Conservation (phyloP, 2,797 vertebrate genomes). For the Bovichtus variegatus region DNA sequence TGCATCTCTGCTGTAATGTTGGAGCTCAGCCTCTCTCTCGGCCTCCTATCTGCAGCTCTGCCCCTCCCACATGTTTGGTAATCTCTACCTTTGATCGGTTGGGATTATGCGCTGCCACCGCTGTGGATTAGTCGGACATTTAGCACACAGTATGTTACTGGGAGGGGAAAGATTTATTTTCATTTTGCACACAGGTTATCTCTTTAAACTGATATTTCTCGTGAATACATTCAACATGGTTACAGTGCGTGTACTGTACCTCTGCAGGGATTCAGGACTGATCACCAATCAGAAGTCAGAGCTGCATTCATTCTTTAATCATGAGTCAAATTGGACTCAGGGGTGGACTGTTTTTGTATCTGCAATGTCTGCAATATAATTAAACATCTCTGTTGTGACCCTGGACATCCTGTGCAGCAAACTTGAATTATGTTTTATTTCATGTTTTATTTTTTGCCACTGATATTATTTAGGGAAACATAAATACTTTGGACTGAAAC, state of each 20-base stretch:
- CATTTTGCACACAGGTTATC: slow-evolving; percentile 23
- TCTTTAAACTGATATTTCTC: slow-evolving; percentile 29
- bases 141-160: slow-evolving; percentile 41
- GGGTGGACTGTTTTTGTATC: not conserved
- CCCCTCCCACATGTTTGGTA: slow-evolving; percentile 74
- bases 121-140: slow-evolving; percentile 79
- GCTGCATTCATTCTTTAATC: not conserved
- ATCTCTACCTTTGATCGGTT: slow-evolving; percentile 77
- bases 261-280: slow-evolving; percentile 11
- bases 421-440: not conserved
- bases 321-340: not conserved
- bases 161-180: slow-evolving; percentile 11
- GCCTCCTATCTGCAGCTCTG: slow-evolving; percentile 61
- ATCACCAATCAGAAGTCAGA: slow-evolving; percentile 16
- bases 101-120: slow-evolving; percentile 74
- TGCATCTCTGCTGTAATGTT: slow-evolving; percentile 50
- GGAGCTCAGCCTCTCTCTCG: slow-evolving; percentile 66
- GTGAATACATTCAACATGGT: not conserved
- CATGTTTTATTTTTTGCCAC: not conserved
- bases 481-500: not conserved
- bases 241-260: not conserved
- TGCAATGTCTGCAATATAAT: not conserved
- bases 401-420: not conserved
- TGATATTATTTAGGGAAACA: not conserved
- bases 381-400: not conserved